Conservation (phyloP, 2,797 vertebrate species). For the Microcaecilia unicolor region DNA sequence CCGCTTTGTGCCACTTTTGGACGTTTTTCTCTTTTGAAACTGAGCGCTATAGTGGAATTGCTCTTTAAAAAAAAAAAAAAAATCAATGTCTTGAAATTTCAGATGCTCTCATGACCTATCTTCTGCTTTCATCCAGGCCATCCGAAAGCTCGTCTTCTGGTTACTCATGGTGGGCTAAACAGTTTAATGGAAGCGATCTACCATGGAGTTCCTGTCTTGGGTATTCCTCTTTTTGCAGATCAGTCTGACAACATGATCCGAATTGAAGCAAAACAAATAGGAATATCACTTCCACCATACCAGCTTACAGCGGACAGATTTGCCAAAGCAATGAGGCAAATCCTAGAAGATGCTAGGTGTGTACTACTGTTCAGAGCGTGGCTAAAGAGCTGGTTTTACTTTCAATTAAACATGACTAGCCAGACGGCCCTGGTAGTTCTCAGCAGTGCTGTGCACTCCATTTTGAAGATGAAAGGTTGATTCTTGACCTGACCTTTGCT, state of each 20-base stretch:
- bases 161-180: constrained; percentile 60
- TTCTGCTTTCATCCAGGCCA: constrained; percentile 32
- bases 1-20: too few species aligned
- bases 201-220: constrained; percentile 55
- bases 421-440: too few species aligned
- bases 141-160: constrained; percentile 39
- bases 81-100: neutral
- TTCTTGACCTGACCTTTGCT: too few species aligned
- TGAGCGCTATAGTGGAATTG: too few species aligned
- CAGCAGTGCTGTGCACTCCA: too few species aligned
- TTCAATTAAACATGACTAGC: too few species aligned
- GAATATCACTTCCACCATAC: constrained; percentile 34
- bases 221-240: constrained; percentile 54
- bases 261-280: constrained; percentile 49
- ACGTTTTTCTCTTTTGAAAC: too few species aligned
- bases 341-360: constrained; percentile 48
- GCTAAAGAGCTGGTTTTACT: too few species aligned
- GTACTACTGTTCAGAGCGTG: too few species aligned
- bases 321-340: constrained; percentile 31
- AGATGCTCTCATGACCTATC: neutral
- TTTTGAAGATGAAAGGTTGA: too few species aligned
- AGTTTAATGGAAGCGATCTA: constrained; percentile 59
- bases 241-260: constrained; percentile 53
- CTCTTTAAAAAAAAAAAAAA: too few species aligned
- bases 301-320: constrained; percentile 44